Conservation (phyloP, 2,888 invertebrate genomes). For the Cheilosia soror region DNA sequence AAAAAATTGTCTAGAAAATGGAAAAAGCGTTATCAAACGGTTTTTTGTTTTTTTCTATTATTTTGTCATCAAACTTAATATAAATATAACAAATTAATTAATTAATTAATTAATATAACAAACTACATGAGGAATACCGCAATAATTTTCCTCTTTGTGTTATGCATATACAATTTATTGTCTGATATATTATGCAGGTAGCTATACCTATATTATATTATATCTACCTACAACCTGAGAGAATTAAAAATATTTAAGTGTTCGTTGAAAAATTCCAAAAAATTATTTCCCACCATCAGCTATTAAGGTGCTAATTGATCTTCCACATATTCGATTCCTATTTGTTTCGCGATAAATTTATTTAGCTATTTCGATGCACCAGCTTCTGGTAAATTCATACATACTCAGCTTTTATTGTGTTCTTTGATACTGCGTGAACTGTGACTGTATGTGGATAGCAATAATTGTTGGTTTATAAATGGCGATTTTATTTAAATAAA, state of each 20-base stretch:
- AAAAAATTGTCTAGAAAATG: too few relatives aligned
- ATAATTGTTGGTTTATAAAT: background rate
- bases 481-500: too few relatives aligned
- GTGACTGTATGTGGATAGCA: background rate
- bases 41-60: too few relatives aligned
- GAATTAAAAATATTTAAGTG: background rate
- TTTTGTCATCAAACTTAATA: too few relatives aligned
- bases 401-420: slow-evolving; percentile 1
- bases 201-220: background rate
- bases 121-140: background rate
- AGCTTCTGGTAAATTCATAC: background rate
- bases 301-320: slow-evolving; percentile 25
- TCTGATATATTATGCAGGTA: too few relatives aligned
- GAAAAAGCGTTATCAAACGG: too few relatives aligned
- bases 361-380: slow-evolving; percentile 6
- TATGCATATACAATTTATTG: too few relatives aligned
- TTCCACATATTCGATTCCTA: background rate
- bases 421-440: too few relatives aligned
- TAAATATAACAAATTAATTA: too few relatives aligned
- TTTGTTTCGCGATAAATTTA: slow-evolving; percentile 8
- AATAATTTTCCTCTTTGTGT: background rate
- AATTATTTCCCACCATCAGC: slow-evolving; percentile 14
- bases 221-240: background rate
- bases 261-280: slow-evolving; percentile 7
- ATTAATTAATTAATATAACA: too few relatives aligned